Evolutionary conservation across 2,797 vertebrate species (phyloP), one percentile per base, ranked within the genome.

Genomic region (Microhierax caerulescens): DNA sequence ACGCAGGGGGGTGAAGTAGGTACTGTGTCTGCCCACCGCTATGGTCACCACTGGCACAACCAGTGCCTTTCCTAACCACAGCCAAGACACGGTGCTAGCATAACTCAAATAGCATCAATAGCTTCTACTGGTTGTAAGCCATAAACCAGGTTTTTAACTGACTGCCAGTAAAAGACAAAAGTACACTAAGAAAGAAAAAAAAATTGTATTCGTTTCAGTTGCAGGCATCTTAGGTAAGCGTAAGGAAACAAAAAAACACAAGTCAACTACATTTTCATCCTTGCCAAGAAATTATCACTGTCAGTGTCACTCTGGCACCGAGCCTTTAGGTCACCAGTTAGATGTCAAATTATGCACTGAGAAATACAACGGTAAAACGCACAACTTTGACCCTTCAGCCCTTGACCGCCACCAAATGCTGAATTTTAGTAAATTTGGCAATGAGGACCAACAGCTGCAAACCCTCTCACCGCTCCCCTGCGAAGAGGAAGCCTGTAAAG

Each of bases 401-500:
- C 85, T 72, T 90, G 60, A 69, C 37, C 45, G 75, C 43, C 32
- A 43, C 64, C 34, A 81, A 78, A 69, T 64, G 61, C 1, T 76
- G 59, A 75, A 74, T 82, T 84, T 60, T 2, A 73, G 50, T 18
- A 53, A 53, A 82, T 63, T 27, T 89, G 74, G 60, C 88, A 92
- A 47, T 4, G 13, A 80, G n/a, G 32, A 60, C 15, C 5, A 1
- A 41, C 32, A n/a, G 47, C 84, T 3, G 13, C 70, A 83, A 91
- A 80, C 82, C 51, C 27, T 69, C 41, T 79, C 51, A 18, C 6
- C 36, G 20, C 84, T 93, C 13, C 53, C 89, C 80, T 4, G 3
- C 36, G 30, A 92, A 85, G 25, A 92, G 47, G 57, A 96, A 95
- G 57, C 51, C 72, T 89, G 80, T 75, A 79, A 65, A 95, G 70